Percentiles rank a stretch among this genome's conserved stretches.
Conservation (phyloP, 2,113 vertebrate species). For the Delphinus delphis region DNA sequence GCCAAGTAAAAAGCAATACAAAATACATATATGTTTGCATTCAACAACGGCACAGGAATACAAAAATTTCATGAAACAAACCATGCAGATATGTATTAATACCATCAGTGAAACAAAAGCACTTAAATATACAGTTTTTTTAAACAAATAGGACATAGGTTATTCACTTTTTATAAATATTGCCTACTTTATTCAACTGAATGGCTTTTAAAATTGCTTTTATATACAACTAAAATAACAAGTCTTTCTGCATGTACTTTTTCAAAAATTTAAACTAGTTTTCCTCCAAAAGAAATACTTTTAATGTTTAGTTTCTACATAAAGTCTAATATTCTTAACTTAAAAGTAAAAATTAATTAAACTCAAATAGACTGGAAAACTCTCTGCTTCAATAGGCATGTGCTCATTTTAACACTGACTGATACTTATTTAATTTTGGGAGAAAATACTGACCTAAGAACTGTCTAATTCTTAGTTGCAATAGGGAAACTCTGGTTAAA, state of each 20-base stretch:
- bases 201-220: slow-evolving; percentile 67
- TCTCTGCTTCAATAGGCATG: neutral
- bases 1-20: slow-evolving; percentile 67
- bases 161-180: slow-evolving; percentile 32
- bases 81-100: slow-evolving; percentile 73
- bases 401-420: neutral
- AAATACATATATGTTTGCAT: slow-evolving; percentile 53
- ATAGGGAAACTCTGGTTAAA: slow-evolving; percentile 13
- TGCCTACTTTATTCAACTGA: slow-evolving; percentile 35
- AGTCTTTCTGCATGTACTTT: neutral
- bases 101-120: slow-evolving; percentile 61
- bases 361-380: slow-evolving; percentile 18
- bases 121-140: slow-evolving; percentile 20
- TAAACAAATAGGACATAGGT: neutral
- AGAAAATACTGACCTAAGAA: slow-evolving; percentile 38
- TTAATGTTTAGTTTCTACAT: neutral
- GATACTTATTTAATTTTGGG: slow-evolving; percentile 8
- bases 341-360: slow-evolving; percentile 49
- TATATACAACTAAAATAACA: neutral
- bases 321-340: slow-evolving; percentile 43
- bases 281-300: slow-evolving; percentile 19
- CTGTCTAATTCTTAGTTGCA: slow-evolving; percentile 47
- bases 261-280: slow-evolving; percentile 32
- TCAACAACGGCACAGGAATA: slow-evolving; percentile 69
- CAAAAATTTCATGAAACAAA: slow-evolving; percentile 66